Percentiles rank a stretch among this genome's conserved stretches.
phyloP scores from a whole-genome alignment of 1,140 invertebrate species.

The Oncopeltus fasciatus region DNA sequence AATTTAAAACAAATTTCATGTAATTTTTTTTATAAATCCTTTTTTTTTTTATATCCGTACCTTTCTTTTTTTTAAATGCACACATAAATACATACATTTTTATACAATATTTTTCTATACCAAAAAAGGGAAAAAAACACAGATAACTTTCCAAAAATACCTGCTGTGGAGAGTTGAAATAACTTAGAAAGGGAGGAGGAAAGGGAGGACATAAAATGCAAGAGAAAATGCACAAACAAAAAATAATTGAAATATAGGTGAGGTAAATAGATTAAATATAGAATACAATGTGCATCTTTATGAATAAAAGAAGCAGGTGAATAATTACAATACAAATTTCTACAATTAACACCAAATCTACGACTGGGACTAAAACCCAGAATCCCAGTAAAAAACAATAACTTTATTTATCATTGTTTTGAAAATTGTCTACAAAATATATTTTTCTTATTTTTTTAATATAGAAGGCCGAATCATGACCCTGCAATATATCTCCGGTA shows the following conservation, averaged over 20 bases:
- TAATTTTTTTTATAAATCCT: background rate
- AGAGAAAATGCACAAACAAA: conserved; percentile 9
- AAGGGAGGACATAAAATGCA: conserved; percentile 7
- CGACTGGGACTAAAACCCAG: background rate
- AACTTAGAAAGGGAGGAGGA: background rate
- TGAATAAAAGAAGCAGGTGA: conserved; percentile 5
- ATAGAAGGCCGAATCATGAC: background rate
- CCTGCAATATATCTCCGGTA: conserved; percentile 1
- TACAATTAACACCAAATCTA: conserved; percentile 1
- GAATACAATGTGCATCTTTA: background rate
- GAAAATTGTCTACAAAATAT: conserved; percentile 1
- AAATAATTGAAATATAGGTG: background rate
- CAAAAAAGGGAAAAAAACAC: background rate
- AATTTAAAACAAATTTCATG: no score
- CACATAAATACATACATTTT: background rate
- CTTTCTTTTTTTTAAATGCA: conserved; percentile 5
- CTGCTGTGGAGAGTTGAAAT: conserved; percentile 17
- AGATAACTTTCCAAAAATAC: conserved; percentile 7
- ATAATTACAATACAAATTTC: conserved; percentile 4
- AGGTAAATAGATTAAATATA: background rate
- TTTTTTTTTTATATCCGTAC: background rate
- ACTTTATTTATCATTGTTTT: background rate
- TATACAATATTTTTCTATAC: background rate
- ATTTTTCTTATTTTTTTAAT: conserved; percentile 1
- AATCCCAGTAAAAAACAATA: no score